Percentiles rank a stretch among this genome's conserved stretches.
These are phyloP conservation scores for Microcaecilia unicolor DNA, from an alignment of 2,797 vertebrate species.

Conservation along the genomic window DNA sequence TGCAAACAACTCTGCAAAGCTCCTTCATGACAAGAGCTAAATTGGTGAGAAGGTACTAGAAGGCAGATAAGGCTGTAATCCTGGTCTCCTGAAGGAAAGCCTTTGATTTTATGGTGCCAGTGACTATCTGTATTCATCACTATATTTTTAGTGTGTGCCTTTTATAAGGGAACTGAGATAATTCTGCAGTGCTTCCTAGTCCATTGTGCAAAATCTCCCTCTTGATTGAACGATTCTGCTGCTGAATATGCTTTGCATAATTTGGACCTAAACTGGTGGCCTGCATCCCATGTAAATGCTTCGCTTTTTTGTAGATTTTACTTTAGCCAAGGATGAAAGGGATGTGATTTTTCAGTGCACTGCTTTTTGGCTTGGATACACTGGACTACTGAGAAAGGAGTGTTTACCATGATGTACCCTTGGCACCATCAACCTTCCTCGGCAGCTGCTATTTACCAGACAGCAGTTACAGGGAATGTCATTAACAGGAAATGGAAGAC, in stretches of 20 bases:
- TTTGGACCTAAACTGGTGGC: too few species aligned
- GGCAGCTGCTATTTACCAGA: constrained; percentile 63
- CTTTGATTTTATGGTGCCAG: constrained; percentile 8
- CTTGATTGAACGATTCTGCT: too few species aligned
- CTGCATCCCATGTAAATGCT: too few species aligned
- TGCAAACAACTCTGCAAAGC: neutral
- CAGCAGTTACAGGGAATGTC: constrained; percentile 41
- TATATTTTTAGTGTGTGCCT: neutral
- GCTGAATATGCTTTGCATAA: too few species aligned
- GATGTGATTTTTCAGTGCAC: constrained; percentile 12
- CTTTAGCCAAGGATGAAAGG: too few species aligned
- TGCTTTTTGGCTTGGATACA: constrained; percentile 17
- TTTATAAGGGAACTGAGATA: constrained; percentile 3
- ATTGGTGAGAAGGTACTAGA: constrained; percentile 1
- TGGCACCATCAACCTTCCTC: constrained; percentile 54
- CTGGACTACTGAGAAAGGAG: constrained; percentile 17
- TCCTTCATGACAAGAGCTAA: neutral
- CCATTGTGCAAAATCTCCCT: too few species aligned
- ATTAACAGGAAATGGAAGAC: constrained; percentile 40
- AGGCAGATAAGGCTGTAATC: neutral
- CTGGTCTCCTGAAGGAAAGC: neutral
- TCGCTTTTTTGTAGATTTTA: too few species aligned
- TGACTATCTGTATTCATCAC: constrained; percentile 3
- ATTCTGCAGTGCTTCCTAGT: too few species aligned
- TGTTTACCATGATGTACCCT: constrained; percentile 37